phyloP scores from a whole-genome alignment of 2,797 vertebrate species.

The Thalassophryne amazonica region DNA sequence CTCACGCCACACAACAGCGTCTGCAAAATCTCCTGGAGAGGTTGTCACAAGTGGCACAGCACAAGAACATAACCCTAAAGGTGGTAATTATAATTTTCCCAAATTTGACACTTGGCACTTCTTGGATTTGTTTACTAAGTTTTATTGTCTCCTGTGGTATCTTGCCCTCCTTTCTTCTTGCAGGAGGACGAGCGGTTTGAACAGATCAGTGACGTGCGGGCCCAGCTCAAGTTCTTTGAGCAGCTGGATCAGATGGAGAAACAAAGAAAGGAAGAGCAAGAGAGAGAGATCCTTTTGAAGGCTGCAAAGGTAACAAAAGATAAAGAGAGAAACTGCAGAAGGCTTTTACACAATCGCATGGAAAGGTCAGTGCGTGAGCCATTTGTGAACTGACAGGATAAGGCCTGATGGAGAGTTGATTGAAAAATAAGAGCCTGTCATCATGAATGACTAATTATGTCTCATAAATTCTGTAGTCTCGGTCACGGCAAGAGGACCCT shows the following conservation, averaged over 20 bases:
- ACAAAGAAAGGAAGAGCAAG: slow-evolving; percentile 92
- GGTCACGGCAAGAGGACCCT: slow-evolving; percentile 93
- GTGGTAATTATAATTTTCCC: slow-evolving; percentile 69
- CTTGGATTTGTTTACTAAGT: neutral
- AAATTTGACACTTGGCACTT: neutral
- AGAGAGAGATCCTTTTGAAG: slow-evolving; percentile 92
- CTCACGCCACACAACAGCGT: slow-evolving; percentile 88
- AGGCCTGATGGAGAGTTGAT: neutral
- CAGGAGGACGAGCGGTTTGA: slow-evolving; percentile 89
- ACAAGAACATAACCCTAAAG: slow-evolving; percentile 88
- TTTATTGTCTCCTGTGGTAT: neutral
- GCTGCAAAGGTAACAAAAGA: slow-evolving; percentile 85
- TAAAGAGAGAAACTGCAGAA: neutral
- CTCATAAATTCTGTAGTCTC: slow-evolving; percentile 78
- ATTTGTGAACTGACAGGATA: slow-evolving; percentile 5
- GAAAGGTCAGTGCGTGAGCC: neutral
- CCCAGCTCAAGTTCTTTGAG: slow-evolving; percentile 93
- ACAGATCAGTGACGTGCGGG: slow-evolving; percentile 85
- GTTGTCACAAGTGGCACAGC: slow-evolving; percentile 88
- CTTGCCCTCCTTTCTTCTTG: neutral
- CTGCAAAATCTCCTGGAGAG: slow-evolving; percentile 90
- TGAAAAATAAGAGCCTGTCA: slow-evolving; percentile 30
- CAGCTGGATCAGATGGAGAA: slow-evolving; percentile 96
- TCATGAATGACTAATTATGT: slow-evolving; percentile 42
- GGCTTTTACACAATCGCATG: neutral